Evolutionary conservation across 1,140 invertebrate species (phyloP).

Genomic region (Oedothorax gibbosus): DNA sequence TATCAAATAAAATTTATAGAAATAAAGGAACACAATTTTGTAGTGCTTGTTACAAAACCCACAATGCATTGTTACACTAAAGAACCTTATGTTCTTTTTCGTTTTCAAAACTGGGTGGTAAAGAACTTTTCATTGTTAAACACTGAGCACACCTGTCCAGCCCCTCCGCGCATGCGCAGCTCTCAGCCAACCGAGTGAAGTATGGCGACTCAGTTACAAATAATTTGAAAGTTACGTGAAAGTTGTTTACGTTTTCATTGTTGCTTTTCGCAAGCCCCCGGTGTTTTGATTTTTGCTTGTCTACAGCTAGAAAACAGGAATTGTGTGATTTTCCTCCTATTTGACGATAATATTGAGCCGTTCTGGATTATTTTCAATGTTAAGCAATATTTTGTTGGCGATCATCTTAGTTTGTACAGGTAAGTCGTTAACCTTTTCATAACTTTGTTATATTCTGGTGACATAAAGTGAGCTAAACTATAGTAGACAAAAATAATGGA

Average conservation of each 20-base stretch:
- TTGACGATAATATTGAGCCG: background rate
- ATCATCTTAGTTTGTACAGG: conserved; percentile 54
- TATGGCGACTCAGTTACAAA: conserved; percentile 42
- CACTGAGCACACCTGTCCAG: conserved; percentile 44
- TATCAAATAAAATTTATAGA: no score
- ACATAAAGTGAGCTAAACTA: background rate
- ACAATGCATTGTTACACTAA: no score
- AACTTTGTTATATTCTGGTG: conserved; percentile 34
- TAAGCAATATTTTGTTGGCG: conserved; percentile 42
- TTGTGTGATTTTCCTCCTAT: background rate
- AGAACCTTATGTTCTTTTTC: no score
- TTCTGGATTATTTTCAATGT: conserved; percentile 12
- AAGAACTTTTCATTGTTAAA: background rate
- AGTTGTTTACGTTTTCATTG: conserved; percentile 47
- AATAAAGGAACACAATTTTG: no score
- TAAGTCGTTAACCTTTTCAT: conserved; percentile 60
- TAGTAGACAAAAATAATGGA: no score
- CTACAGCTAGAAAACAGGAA: no score
- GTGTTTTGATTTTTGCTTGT: background rate
- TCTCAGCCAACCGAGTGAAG: conserved; percentile 33
- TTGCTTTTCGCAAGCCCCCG: background rate
- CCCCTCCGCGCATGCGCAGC: conserved; percentile 31
- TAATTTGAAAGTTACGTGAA: conserved; percentile 44
- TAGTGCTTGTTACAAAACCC: no score
- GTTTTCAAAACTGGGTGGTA: no score